These are phyloP conservation scores for Venusia cambrica DNA, from an alignment of 2,888 invertebrate species.

Conservation along the genomic window DNA sequence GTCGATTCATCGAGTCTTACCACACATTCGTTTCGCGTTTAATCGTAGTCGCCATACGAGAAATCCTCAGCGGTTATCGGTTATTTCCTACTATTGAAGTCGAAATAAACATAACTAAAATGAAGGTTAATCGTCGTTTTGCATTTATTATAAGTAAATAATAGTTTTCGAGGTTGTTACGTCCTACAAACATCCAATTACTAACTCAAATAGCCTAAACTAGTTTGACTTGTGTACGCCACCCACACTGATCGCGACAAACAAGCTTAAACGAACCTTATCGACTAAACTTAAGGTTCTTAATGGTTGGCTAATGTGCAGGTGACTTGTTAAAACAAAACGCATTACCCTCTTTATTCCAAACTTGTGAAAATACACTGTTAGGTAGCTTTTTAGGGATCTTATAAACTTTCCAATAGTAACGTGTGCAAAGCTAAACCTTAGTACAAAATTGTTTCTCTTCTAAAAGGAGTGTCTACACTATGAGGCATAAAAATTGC, in stretches of 20 bases:
- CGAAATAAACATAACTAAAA: no score
- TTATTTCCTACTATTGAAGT: no score
- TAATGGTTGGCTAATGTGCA: no score
- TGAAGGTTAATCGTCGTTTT: conserved; percentile 7
- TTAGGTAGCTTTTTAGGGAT: neutral
- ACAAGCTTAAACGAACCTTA: conserved; percentile 3
- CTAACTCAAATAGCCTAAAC: conserved; percentile 8
- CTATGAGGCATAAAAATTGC: no score
- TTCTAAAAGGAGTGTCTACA: no score
- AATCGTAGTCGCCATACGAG: no score
- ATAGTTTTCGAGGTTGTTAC: conserved; percentile 8
- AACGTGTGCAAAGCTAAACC: no score
- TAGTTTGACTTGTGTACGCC: conserved; percentile 12
- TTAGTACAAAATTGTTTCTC: no score
- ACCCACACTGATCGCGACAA: conserved; percentile 8
- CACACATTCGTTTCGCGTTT: no score
- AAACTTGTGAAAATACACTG: conserved; percentile 6
- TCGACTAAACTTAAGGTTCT: neutral
- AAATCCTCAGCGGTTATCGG: no score
- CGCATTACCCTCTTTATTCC: conserved; percentile 5
- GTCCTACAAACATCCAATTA: conserved; percentile 14
- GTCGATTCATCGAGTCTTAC: no score
- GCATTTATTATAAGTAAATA: conserved; percentile 8
- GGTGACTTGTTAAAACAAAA: conserved; percentile 1
- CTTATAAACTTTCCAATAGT: no score